Evolutionary conservation across 1,140 invertebrate species (phyloP).

Genomic region (Panulirus ornatus): DNA sequence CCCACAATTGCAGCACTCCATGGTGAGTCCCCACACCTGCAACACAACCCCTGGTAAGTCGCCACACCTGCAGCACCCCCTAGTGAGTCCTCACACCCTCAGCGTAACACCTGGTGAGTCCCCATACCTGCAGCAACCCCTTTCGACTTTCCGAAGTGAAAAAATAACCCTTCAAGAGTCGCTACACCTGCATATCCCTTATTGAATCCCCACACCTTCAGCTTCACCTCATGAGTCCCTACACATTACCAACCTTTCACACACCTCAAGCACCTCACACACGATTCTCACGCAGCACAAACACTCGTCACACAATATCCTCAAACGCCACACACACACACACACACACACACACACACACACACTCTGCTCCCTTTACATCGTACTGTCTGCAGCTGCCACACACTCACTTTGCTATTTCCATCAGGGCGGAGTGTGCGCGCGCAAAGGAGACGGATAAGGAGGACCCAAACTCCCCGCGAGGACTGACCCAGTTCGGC

Average conservation of each 20-base stretch:
- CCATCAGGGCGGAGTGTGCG: constrained; percentile 46
- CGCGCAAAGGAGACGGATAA: constrained; percentile 26
- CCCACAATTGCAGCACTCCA: too few species aligned
- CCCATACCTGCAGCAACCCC: background rate
- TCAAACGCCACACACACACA: background rate
- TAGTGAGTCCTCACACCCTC: constrained; percentile 73
- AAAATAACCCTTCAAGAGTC: background rate
- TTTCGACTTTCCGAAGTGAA: constrained; percentile 72
- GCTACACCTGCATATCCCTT: background rate
- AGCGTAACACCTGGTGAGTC: background rate
- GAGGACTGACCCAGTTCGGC: constrained; percentile 42
- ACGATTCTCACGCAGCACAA: too few species aligned
- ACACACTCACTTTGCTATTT: background rate
- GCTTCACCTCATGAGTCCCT: background rate
- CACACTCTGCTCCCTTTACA: background rate
- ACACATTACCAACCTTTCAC: background rate
- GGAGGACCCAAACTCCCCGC: constrained; percentile 42
- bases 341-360: background rate
- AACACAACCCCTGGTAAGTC: too few species aligned
- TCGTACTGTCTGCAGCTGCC: background rate
- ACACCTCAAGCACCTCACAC: too few species aligned
- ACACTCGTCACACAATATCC: too few species aligned
- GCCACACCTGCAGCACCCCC: constrained; percentile 79
- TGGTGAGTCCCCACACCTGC: background rate
- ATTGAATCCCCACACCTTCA: background rate